Evolutionary conservation across 2,888 invertebrate species (phyloP).

Genomic region (Macaria liturata): DNA sequence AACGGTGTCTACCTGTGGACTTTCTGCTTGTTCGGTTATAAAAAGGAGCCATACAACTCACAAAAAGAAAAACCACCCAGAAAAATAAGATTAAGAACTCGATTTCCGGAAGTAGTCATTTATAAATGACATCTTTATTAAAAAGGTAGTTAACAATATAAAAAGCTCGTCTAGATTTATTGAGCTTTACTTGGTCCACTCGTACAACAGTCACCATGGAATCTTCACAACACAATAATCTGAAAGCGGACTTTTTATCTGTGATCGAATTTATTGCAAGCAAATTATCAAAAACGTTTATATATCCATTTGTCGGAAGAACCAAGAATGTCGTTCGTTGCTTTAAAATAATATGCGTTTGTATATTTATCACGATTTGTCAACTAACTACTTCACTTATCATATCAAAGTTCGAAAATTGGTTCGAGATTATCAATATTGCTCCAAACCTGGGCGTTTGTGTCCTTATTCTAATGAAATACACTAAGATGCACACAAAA

Average conservation of each 20-base stretch:
- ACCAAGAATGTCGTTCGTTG: constrained; percentile 42
- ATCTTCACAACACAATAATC: not conserved
- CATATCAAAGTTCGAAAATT: constrained; percentile 50
- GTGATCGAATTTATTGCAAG: constrained; percentile 53
- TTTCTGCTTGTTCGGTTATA: no score
- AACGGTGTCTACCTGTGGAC: no score
- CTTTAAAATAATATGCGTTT: constrained; percentile 42
- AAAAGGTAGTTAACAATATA: no score
- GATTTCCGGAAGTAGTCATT: no score
- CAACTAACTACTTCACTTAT: constrained; percentile 56
- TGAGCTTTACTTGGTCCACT: no score
- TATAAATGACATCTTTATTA: no score
- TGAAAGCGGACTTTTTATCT: constrained; percentile 45
- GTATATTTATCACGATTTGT: constrained; percentile 48
- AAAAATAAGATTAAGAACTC: no score
- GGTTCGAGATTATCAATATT: constrained; percentile 61
- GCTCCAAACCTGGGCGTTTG: constrained; percentile 67
- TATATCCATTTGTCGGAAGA: constrained; percentile 57
- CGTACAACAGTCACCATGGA: not conserved
- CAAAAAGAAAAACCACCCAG: no score
- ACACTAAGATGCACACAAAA: constrained; percentile 51
- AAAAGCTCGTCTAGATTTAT: no score
- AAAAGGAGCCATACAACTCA: no score
- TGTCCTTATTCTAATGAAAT: constrained; percentile 59
- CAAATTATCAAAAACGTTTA: constrained; percentile 53